Evolutionary conservation across 30 jellyfish, hydroid and myxozoan genomes (phyloP).

Genomic region (Rhopilema esculentum): DNA sequence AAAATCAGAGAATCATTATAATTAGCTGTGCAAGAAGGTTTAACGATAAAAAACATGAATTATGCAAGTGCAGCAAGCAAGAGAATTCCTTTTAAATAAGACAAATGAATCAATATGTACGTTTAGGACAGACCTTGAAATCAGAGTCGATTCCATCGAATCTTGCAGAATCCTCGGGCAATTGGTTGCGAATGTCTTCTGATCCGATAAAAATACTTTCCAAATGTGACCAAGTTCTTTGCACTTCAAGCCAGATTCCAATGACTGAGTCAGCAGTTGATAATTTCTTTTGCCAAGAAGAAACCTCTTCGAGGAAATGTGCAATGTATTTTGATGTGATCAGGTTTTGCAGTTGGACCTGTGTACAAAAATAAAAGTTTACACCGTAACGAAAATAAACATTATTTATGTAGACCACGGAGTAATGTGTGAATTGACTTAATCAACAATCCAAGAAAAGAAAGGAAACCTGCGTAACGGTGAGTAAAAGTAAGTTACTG

Average conservation of each 20-base stretch:
- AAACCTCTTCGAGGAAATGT: conserved; percentile 92
- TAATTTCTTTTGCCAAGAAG: conserved; percentile 95
- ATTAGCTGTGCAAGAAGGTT: too few relatives aligned
- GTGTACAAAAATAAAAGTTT: neutral
- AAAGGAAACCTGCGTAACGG: too few relatives aligned
- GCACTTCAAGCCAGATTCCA: conserved; percentile 98
- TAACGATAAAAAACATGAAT: too few relatives aligned
- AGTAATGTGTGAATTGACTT: too few relatives aligned
- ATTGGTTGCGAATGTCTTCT: conserved; percentile 91
- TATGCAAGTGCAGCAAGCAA: neutral
- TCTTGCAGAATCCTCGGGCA: conserved; percentile 97
- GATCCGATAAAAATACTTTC: conserved; percentile 98
- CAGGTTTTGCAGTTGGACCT: conserved; percentile 98
- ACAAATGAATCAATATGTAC: too few relatives aligned
- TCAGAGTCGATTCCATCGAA: conserved; percentile 96
- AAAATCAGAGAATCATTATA: too few relatives aligned
- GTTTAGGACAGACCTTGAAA: conserved; percentile 73
- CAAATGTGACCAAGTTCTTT: conserved; percentile 97
- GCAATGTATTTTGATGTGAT: conserved; percentile 97
- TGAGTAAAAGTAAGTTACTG: too few relatives aligned
- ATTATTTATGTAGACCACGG: too few relatives aligned
- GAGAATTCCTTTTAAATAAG: neutral
- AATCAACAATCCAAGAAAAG: too few relatives aligned
- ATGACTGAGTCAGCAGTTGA: conserved; percentile 96
- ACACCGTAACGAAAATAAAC: neutral